Evolutionary conservation across 2,888 invertebrate genomes (phyloP).

Genomic region (Drosophila mulleri): DNA sequence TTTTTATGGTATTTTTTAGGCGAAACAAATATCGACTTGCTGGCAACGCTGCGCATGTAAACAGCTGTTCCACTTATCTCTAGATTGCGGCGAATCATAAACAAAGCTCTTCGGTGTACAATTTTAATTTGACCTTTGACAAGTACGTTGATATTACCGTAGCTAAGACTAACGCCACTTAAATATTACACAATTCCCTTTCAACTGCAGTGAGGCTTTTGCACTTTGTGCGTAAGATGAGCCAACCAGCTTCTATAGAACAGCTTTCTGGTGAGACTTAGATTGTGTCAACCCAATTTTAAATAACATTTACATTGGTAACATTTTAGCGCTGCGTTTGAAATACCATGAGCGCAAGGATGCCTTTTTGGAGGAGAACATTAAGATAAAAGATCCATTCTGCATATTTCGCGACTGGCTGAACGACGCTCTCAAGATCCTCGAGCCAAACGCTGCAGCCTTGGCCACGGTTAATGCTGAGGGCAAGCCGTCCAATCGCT

Average conservation of each 20-base stretch:
- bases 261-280: constrained; percentile 58
- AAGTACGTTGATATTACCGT: constrained; percentile 60
- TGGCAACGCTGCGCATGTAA: constrained; percentile 34
- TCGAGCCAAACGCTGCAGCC: constrained; percentile 97
- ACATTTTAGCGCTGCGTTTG: constrained; percentile 89
- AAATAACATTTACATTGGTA: neutral
- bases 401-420: constrained; percentile 95
- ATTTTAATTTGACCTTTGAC: constrained; percentile 36
- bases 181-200: constrained; percentile 28
- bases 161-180: constrained; percentile 22
- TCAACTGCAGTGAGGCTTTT: constrained; percentile 54
- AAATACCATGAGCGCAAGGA: constrained; percentile 91
- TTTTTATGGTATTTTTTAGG: constrained; percentile 18
- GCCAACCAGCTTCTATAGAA: constrained; percentile 34
- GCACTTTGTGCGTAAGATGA: constrained; percentile 54
- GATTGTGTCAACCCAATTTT: too few relatives aligned
- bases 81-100: constrained; percentile 4
- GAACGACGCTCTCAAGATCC: constrained; percentile 90
- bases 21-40: neutral
- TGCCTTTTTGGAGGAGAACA: constrained; percentile 91
- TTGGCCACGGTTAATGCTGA: constrained; percentile 93
- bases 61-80: constrained; percentile 35
- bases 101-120: constrained; percentile 4
- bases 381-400: constrained; percentile 93
- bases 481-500: constrained; percentile 94